Conservation (phyloP, 2,888 invertebrate species). For the Crematogaster levior region DNA sequence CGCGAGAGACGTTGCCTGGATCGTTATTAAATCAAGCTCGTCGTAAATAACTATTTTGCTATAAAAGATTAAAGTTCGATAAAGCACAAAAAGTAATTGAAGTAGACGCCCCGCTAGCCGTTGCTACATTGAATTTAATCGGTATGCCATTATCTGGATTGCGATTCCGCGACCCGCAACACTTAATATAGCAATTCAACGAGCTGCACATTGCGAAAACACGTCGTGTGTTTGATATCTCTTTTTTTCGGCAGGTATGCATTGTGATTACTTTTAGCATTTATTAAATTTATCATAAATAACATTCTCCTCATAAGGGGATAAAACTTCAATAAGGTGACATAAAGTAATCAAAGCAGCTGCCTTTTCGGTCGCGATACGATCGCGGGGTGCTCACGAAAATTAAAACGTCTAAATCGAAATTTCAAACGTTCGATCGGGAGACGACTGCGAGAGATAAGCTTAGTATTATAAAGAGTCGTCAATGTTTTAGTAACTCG, state of each 20-base stretch:
- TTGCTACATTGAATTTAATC: conserved; percentile 39
- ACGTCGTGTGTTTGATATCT: neutral
- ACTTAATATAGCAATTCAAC: conserved; percentile 45
- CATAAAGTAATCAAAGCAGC: neutral
- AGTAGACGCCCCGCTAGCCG: conserved; percentile 53
- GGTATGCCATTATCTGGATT: conserved; percentile 48
- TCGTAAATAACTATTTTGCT: conserved; percentile 74
- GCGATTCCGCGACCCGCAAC: conserved; percentile 37
- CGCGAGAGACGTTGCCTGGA: conserved; percentile 24
- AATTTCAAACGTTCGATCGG: conserved; percentile 8
- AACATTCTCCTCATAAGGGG: neutral
- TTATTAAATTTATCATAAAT: conserved; percentile 32
- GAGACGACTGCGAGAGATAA: neutral
- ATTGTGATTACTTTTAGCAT: conserved; percentile 1
- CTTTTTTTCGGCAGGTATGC: neutral
- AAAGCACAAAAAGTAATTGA: conserved; percentile 56
- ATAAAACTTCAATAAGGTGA: conserved; percentile 18
- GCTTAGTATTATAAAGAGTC: neutral
- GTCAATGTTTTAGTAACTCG: conserved; percentile 36
- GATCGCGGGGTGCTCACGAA: neutral
- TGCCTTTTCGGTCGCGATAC: conserved; percentile 7
- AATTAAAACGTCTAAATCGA: conserved; percentile 38
- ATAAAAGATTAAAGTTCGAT: conserved; percentile 50
- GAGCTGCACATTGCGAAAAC: conserved; percentile 30
- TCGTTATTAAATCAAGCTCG: conserved; percentile 78